Conservation (phyloP, 2,113 vertebrate genomes). For the Oryzias curvinotus region DNA sequence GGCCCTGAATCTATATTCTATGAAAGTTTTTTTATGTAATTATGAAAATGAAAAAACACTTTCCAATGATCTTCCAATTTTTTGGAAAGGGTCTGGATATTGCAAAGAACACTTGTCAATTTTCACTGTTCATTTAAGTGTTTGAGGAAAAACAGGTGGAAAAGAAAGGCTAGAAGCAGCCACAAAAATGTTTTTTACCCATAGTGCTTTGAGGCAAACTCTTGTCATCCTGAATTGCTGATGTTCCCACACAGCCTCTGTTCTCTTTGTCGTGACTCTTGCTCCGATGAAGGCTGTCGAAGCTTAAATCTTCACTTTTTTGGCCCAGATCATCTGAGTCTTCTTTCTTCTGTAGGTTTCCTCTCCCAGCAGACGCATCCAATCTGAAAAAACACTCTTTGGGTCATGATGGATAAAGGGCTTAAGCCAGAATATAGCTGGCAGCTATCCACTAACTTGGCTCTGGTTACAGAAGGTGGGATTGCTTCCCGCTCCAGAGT, state of each 20-base stretch:
- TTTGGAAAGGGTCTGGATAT: no score
- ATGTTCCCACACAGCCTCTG: slow-evolving; percentile 25
- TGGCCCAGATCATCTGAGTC: slow-evolving; percentile 14
- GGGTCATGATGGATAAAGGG: slow-evolving; percentile 59
- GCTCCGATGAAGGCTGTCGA: not conserved
- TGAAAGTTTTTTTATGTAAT: no score
- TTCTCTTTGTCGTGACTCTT: slow-evolving; percentile 25
- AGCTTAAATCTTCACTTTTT: not conserved
- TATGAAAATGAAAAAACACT: no score
- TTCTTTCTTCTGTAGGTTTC: slow-evolving; percentile 8
- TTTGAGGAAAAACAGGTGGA: no score
- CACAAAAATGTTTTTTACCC: slow-evolving; percentile 24
- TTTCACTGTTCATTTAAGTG: no score
- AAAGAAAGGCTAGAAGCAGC: not conserved
- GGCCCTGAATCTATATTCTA: no score
- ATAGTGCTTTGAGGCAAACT: slow-evolving; percentile 44
- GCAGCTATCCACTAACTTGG: slow-evolving; percentile 48
- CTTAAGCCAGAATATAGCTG: slow-evolving; percentile 72
- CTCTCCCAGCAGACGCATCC: slow-evolving; percentile 18
- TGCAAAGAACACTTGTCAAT: no score
- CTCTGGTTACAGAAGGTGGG: slow-evolving; percentile 2
- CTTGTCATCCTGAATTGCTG: slow-evolving; percentile 25
- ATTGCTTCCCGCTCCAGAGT: slow-evolving; percentile 34
- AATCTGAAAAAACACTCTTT: slow-evolving; percentile 58
- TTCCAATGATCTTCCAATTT: no score